Evolutionary conservation across 2,888 invertebrate species (phyloP).

Genomic region (Nymphalis urticae): DNA sequence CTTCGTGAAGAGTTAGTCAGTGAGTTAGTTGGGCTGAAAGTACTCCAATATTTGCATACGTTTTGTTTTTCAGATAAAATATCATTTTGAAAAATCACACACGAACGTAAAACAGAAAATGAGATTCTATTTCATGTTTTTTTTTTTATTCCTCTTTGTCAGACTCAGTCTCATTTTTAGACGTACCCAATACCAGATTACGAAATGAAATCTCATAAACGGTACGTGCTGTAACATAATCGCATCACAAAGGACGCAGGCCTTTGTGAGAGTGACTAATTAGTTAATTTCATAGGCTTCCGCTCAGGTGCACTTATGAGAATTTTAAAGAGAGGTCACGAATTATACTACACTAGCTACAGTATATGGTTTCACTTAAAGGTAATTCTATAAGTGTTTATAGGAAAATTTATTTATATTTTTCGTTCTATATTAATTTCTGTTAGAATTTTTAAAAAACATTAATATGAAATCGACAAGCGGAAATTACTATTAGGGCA

Average conservation of each 20-base stretch:
- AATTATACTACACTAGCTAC: constrained; percentile 4
- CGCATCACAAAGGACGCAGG: constrained; percentile 35
- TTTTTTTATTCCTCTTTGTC: not conserved
- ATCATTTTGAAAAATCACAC: too few species aligned
- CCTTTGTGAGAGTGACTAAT: constrained; percentile 40
- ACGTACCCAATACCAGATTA: constrained; percentile 14
- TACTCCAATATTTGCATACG: too few species aligned
- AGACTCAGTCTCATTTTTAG: constrained; percentile 3
- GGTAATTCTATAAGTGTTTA: not conserved
- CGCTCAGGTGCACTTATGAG: constrained; percentile 28
- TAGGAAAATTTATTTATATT: too few species aligned
- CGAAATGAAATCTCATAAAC: constrained; percentile 27
- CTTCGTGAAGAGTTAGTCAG: too few species aligned
- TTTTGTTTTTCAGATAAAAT: too few species aligned
- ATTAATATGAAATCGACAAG: too few species aligned
- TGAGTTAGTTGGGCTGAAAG: too few species aligned
- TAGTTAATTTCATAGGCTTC: constrained; percentile 43
- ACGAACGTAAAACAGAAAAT: not conserved
- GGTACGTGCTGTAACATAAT: constrained; percentile 19
- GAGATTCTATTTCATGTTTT: not conserved
- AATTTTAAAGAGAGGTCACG: constrained; percentile 26
- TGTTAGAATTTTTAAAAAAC: too few species aligned
- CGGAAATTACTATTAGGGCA: too few species aligned
- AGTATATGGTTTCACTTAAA: not conserved
- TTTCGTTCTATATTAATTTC: too few species aligned